Percentiles rank a stretch among this genome's conserved stretches.
Conservation (phyloP, 2,888 invertebrate species). For the Eilema caniola region DNA sequence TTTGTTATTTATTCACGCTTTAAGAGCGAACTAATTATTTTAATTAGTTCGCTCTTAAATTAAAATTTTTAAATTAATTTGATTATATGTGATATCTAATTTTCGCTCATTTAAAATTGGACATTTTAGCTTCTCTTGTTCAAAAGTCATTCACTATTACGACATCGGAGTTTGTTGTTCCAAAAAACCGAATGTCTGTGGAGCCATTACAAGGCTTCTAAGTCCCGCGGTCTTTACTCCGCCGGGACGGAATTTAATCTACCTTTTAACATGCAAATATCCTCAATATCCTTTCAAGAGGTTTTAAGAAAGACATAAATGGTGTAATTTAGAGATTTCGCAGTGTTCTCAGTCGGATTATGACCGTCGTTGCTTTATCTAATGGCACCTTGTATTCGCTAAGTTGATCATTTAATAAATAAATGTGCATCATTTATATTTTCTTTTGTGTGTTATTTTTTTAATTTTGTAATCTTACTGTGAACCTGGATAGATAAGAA, state of each 20-base stretch:
- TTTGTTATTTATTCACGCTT: no score
- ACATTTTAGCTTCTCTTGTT: not conserved
- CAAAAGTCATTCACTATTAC: conserved; percentile 11
- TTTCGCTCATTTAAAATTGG: not conserved
- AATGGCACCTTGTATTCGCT: conserved; percentile 41
- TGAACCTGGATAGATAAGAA: conserved; percentile 4
- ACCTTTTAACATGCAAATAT: conserved; percentile 51
- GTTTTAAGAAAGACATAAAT: conserved; percentile 52
- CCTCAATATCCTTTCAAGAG: conserved; percentile 43
- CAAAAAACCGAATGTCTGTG: conserved; percentile 14
- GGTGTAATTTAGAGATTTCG: conserved; percentile 44
- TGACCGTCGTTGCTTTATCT: conserved; percentile 39
- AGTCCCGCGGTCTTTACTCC: conserved; percentile 21
- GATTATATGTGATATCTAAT: not conserved
- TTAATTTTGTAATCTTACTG: conserved; percentile 17
- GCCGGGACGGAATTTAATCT: conserved; percentile 43
- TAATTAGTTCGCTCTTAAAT: no score
- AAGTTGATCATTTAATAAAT: conserved; percentile 47
- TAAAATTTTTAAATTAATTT: no score
- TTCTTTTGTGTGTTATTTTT: conserved; percentile 35
- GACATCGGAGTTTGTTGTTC: conserved; percentile 14
- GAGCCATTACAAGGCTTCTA: conserved; percentile 17
- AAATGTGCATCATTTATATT: conserved; percentile 45
- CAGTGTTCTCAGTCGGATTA: conserved; percentile 32
- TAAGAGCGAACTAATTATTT: no score